A percentile compares a stretch with the other conserved stretches of the same genome.
These are phyloP conservation scores for Cyrtonyx montezumae DNA, from an alignment of 2,113 vertebrate species.

Conservation along the genomic window DNA sequence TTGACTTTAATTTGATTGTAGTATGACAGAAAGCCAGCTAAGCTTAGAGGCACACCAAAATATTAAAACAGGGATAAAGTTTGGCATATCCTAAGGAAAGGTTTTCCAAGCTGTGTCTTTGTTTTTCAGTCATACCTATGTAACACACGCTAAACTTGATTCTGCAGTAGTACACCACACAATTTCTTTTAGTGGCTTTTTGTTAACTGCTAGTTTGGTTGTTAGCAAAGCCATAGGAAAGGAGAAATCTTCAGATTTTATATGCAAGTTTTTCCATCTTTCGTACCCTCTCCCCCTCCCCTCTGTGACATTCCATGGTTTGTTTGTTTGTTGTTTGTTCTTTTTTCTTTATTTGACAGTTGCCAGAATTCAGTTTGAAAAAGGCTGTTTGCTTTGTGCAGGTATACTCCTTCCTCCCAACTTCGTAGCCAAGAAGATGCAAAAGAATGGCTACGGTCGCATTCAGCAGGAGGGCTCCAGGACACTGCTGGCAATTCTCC, in stretches of 20 bases:
- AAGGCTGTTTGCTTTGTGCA: slow-evolving; percentile 59
- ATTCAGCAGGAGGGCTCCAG: slow-evolving; percentile 94
- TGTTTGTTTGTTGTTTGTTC: background rate
- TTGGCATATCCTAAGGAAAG: background rate
- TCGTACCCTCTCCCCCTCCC: background rate
- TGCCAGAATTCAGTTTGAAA: background rate
- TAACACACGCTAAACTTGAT: background rate
- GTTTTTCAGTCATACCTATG: background rate
- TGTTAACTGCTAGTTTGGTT: background rate
- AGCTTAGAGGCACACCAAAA: background rate
- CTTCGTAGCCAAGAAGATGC: slow-evolving; percentile 92
- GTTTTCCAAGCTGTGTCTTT: background rate
- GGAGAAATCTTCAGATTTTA: background rate
- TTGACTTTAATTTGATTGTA: background rate
- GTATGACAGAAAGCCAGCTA: background rate
- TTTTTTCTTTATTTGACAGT: background rate
- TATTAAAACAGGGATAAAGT: background rate
- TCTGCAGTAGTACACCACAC: background rate
- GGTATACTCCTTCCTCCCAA: slow-evolving; percentile 91
- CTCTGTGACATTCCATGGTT: background rate
- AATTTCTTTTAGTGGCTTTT: background rate
- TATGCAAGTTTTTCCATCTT: background rate
- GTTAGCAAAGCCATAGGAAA: background rate
- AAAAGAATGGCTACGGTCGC: slow-evolving; percentile 95
- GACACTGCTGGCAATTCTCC: slow-evolving; percentile 91